Evolutionary conservation across 2,888 invertebrate species (phyloP).

Genomic region (Salticus scenicus): DNA sequence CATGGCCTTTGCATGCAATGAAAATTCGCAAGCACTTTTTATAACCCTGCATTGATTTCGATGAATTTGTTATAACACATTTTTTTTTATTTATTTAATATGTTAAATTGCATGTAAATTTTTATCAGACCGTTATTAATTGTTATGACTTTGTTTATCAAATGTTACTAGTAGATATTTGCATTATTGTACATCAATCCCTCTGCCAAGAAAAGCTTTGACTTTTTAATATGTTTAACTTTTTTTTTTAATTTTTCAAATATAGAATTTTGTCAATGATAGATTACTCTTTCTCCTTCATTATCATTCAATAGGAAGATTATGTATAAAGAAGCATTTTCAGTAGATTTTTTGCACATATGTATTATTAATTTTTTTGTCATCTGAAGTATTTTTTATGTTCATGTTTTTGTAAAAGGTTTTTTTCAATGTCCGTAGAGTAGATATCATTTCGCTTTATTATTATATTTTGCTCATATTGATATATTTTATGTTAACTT

Average conservation of each 20-base stretch:
- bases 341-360: too few species aligned
- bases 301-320: neutral
- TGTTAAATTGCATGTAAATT: too few species aligned
- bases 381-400: neutral
- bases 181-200: conserved; percentile 22
- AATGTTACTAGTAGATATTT: conserved; percentile 40
- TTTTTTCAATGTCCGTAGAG: neutral
- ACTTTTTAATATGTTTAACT: neutral
- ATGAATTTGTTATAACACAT: neutral
- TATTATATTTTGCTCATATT: neutral
- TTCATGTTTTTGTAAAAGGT: neutral
- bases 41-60: neutral
- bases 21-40: neutral
- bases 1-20: conserved; percentile 1
- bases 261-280: neutral
- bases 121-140: too few species aligned
- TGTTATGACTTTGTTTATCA: neutral
- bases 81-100: neutral
- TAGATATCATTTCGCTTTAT: neutral
- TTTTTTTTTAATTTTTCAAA: neutral
- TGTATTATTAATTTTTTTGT: too few species aligned
- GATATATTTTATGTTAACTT: neutral
- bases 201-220: conserved; percentile 54
- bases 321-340: neutral
- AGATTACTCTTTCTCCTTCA: neutral